These are phyloP conservation scores for Gyps fulvus DNA, from an alignment of 2,113 vertebrate species.

Conservation along the genomic window DNA sequence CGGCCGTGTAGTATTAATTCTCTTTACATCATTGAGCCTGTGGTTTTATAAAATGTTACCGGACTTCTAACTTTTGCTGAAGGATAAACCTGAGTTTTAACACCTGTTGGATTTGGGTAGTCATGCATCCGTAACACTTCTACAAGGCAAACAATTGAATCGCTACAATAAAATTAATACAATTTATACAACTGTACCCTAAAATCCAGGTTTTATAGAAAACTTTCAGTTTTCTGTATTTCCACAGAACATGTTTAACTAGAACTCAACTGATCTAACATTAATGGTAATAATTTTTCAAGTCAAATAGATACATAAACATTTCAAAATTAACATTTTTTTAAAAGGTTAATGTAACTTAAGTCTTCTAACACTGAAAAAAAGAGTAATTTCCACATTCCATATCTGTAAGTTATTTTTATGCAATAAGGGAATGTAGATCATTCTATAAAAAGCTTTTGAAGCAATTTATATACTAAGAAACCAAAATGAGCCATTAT, in stretches of 20 bases:
- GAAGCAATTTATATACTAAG: background rate
- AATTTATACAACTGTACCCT: background rate
- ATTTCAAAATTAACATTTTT: background rate
- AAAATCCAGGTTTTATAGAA: background rate
- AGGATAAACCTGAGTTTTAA: no score
- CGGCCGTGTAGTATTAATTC: no score
- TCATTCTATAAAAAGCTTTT: background rate
- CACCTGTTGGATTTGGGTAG: no score
- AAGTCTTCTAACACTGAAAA: background rate
- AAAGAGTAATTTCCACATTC: background rate
- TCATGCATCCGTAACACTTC: no score
- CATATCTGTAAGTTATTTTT: background rate
- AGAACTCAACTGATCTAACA: background rate
- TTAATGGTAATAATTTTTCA: background rate
- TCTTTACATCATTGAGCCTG: no score
- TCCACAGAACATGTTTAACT: background rate
- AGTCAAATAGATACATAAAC: background rate
- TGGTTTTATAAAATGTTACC: no score
- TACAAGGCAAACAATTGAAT: background rate
- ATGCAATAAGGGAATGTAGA: background rate
- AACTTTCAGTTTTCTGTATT: background rate
- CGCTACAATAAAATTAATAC: background rate
- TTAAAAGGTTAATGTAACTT: background rate
- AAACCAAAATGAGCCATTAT: background rate
- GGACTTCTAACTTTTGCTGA: no score